Evolutionary conservation across 2,797 vertebrate genomes (phyloP).

Genomic region (Octomys mimax): DNA sequence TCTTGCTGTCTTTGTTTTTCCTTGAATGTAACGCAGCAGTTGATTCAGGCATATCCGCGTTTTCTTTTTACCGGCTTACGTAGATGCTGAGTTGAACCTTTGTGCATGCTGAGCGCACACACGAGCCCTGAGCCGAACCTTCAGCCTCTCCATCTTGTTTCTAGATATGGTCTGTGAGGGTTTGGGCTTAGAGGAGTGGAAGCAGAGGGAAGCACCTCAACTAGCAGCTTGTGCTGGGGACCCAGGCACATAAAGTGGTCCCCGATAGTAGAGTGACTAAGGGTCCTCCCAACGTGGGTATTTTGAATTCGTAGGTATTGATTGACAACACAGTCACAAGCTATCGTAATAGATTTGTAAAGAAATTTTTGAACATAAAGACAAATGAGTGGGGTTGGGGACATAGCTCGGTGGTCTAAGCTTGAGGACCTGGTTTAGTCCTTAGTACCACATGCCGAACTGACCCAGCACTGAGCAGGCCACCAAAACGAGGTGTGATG

Average conservation of each 20-base stretch:
- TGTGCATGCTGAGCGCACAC: background rate
- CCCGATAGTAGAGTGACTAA: background rate
- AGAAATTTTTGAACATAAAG: background rate
- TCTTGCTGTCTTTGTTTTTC: background rate
- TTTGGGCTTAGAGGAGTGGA: background rate
- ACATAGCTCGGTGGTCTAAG: no score
- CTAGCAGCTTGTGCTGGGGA: background rate
- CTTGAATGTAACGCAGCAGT: fast-evolving
- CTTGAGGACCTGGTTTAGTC: no score
- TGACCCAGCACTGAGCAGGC: no score
- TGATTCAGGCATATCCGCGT: background rate
- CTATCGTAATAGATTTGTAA: background rate
- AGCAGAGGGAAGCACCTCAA: background rate
- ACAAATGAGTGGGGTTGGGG: background rate
- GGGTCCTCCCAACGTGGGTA: background rate
- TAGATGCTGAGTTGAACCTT: background rate
- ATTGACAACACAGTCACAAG: background rate
- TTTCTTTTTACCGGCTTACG: background rate
- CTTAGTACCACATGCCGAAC: no score
- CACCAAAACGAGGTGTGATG: no score
- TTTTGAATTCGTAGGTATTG: background rate
- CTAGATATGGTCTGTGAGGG: background rate
- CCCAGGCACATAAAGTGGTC: no score
- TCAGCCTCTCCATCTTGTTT: background rate
- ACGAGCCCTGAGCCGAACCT: background rate